phyloP scores from a whole-genome alignment of 2,888 invertebrate species.

The Megaustenia siamemsis region DNA sequence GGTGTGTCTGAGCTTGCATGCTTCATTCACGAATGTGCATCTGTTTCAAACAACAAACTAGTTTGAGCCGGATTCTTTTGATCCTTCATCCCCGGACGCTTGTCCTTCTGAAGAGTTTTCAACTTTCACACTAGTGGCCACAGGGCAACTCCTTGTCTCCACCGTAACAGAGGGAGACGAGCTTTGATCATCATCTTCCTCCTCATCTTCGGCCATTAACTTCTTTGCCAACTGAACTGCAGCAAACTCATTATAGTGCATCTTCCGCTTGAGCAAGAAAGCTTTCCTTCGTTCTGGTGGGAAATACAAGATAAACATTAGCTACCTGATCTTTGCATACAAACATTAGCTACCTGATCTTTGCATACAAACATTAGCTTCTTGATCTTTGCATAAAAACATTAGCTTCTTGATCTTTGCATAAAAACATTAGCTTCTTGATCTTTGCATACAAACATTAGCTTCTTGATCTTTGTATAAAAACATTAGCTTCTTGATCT shows the following conservation, averaged over 20 bases:
- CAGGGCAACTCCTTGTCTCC: not conserved
- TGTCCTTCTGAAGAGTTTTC: not conserved
- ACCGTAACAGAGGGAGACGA: not conserved
- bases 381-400: too few species aligned
- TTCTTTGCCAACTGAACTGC: slow-evolving; percentile 95
- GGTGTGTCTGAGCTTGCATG: slow-evolving; percentile 16
- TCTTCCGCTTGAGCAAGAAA: slow-evolving; percentile 95
- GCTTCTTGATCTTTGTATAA: too few species aligned
- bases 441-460: too few species aligned
- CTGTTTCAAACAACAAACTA: not conserved
- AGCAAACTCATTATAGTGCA: slow-evolving; percentile 98
- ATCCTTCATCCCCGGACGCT: not conserved
- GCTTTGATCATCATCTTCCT: slow-evolving; percentile 85
- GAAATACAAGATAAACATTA: not conserved
- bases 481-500: too few species aligned
- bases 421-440: too few species aligned
- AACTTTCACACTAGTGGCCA: not conserved
- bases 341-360: too few species aligned
- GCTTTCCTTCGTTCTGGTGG: slow-evolving; percentile 85
- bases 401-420: too few species aligned
- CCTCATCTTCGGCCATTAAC: slow-evolving; percentile 92
- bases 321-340: too few species aligned
- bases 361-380: too few species aligned
- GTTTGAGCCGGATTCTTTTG: not conserved
- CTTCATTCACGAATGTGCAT: not conserved